Conservation (phyloP, 2,797 vertebrate genomes). For the Garrulus glandarius region DNA sequence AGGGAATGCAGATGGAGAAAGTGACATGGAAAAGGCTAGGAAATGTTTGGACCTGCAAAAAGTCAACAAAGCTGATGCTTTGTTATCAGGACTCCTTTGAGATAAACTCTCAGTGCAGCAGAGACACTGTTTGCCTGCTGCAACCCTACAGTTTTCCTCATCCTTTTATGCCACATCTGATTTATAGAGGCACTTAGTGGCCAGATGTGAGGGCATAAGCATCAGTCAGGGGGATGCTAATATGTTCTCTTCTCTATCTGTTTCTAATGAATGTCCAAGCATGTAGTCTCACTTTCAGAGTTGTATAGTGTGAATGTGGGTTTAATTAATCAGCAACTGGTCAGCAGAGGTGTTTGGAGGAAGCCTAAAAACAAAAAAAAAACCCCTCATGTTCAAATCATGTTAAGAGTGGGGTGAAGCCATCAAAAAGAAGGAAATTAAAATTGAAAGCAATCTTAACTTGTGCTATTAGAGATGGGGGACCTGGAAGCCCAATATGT, state of each 20-base stretch:
- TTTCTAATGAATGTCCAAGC: conserved; percentile 6
- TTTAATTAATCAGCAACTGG: conserved; percentile 5
- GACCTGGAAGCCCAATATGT: background rate
- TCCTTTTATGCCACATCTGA: conserved; percentile 30
- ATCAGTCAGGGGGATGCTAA: background rate
- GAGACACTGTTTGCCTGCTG: background rate
- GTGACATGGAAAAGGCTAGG: background rate
- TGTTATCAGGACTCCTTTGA: background rate
- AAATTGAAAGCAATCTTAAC: conserved; percentile 21
- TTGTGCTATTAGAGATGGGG: background rate
- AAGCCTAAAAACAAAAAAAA: background rate
- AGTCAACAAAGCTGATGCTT: background rate
- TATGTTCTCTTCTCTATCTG: background rate
- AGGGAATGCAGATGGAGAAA: background rate
- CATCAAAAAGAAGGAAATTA: conserved; percentile 52
- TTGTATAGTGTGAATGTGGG: background rate
- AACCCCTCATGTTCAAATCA: background rate
- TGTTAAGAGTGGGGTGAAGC: background rate
- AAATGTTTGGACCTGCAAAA: background rate
- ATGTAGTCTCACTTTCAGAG: background rate
- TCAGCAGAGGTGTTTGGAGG: background rate
- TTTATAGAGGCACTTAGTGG: conserved; percentile 41
- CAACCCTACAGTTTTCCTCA: background rate
- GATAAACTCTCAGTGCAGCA: background rate
- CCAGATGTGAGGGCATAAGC: conserved; percentile 31